Percentiles rank a stretch among this genome's conserved stretches.
Conservation (phyloP, 2,888 invertebrate species). For the Pyrrhosoma nymphula region DNA sequence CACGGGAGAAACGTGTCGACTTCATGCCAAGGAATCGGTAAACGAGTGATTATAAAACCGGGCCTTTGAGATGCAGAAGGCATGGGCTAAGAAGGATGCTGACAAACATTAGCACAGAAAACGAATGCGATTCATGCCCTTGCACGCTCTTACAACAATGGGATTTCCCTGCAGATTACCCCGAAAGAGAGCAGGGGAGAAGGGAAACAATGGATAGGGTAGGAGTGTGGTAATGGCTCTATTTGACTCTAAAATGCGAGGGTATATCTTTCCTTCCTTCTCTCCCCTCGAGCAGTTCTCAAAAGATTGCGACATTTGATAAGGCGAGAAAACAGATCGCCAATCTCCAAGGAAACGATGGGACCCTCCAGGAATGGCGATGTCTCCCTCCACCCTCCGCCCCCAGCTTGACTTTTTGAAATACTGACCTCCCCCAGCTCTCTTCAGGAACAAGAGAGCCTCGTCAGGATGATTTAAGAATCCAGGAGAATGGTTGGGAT, state of each 20-base stretch:
- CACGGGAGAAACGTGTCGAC: too few relatives aligned
- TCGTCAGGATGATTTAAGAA: neutral
- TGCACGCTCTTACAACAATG: neutral
- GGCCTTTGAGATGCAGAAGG: neutral
- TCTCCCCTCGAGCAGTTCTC: neutral
- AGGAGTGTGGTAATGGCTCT: neutral
- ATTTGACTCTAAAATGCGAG: neutral
- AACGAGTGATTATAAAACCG: too few relatives aligned
- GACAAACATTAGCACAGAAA: slow-evolving; percentile 8
- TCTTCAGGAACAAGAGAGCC: too few relatives aligned
- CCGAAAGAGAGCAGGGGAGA: neutral
- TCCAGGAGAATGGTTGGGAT: neutral
- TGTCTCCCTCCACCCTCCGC: neutral
- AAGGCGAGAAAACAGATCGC: slow-evolving; percentile 19
- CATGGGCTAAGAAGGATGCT: neutral
- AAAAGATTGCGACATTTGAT: slow-evolving; percentile 1
- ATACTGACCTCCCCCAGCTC: neutral
- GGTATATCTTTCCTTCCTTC: neutral
- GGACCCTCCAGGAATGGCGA: neutral
- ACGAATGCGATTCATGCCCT: neutral
- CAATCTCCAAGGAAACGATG: slow-evolving; percentile 23
- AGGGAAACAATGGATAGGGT: neutral
- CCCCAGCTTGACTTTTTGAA: slow-evolving; percentile 4
- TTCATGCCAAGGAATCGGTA: too few relatives aligned
- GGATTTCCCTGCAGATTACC: neutral